Percentiles rank a stretch among this genome's conserved stretches.
phyloP scores from a whole-genome alignment of 1,140 invertebrate genomes.

The Orius insidiosus region DNA sequence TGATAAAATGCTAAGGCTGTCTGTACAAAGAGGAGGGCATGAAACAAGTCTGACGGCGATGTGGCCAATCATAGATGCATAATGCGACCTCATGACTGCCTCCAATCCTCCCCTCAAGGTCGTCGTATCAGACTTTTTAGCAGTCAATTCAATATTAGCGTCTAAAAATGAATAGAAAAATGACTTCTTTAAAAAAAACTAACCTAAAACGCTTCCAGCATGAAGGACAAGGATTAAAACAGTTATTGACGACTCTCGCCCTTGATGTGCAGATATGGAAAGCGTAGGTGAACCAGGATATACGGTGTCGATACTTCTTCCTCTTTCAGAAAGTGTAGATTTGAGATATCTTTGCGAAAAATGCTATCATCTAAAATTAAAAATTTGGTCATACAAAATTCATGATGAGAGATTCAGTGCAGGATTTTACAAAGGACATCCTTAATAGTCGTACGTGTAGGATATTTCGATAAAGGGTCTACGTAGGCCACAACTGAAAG shows the following conservation, averaged over 20 bases:
- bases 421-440: too few species aligned
- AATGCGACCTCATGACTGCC: conserved; percentile 86
- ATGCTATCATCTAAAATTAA: conserved; percentile 59
- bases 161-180: conserved; percentile 41
- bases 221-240: conserved; percentile 82
- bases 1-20: conserved; percentile 74
- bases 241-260: conserved; percentile 47
- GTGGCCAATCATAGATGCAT: conserved; percentile 76
- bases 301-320: conserved; percentile 34
- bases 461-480: too few species aligned
- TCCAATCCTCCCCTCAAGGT: conserved; percentile 92
- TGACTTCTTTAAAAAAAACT: conserved; percentile 7
- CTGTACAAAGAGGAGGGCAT: conserved; percentile 86
- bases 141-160: conserved; percentile 65
- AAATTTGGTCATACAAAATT: conserved; percentile 1
- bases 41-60: conserved; percentile 80
- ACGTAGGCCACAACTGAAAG: too few species aligned
- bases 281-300: conserved; percentile 60
- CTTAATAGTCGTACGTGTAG: too few species aligned
- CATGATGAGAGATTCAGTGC: too few species aligned
- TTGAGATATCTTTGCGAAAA: conserved; percentile 67
- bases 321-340: conserved; percentile 66
- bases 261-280: conserved; percentile 34
- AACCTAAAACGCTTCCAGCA: conserved; percentile 72
- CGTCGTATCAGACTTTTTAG: conserved; percentile 92